Percentiles rank a stretch among this genome's conserved stretches.
Conservation (phyloP, 2,888 invertebrate genomes). For the Ernsta delagoae region DNA sequence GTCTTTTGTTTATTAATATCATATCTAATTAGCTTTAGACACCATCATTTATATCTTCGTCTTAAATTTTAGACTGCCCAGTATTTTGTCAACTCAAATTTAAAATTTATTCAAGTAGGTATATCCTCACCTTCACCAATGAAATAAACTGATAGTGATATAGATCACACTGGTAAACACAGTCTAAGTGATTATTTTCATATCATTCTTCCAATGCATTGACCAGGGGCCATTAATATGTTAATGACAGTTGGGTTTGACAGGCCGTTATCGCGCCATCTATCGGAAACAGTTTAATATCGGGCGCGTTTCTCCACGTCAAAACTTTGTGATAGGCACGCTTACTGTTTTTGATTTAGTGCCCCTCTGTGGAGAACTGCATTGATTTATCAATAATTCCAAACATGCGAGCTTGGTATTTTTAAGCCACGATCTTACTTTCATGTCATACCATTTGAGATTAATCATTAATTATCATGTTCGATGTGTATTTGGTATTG, state of each 20-base stretch:
- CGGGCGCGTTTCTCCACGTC: constrained; percentile 76
- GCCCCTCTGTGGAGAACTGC: constrained; percentile 73
- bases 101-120: not conserved
- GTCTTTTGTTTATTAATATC: constrained; percentile 60
- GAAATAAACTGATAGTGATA: not conserved
- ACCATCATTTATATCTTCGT: constrained; percentile 27
- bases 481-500: constrained; percentile 68
- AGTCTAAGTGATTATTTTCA: constrained; percentile 5
- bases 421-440: constrained; percentile 79
- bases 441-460: constrained; percentile 78
- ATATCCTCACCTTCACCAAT: too few relatives aligned
- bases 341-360: constrained; percentile 78
- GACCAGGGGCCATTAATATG: constrained; percentile 74
- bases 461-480: constrained; percentile 79
- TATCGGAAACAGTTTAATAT: constrained; percentile 79
- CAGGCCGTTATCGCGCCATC: constrained; percentile 82
- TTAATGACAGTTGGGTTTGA: constrained; percentile 80
- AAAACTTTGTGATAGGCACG: constrained; percentile 78
- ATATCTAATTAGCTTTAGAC: constrained; percentile 38
- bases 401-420: constrained; percentile 78
- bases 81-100: not conserved
- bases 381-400: constrained; percentile 83
- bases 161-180: not conserved
- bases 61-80: not conserved
- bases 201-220: constrained; percentile 68